Percentiles rank a stretch among this genome's conserved stretches.
Conservation (phyloP, 2,888 invertebrate genomes). For the Eulithis testata region DNA sequence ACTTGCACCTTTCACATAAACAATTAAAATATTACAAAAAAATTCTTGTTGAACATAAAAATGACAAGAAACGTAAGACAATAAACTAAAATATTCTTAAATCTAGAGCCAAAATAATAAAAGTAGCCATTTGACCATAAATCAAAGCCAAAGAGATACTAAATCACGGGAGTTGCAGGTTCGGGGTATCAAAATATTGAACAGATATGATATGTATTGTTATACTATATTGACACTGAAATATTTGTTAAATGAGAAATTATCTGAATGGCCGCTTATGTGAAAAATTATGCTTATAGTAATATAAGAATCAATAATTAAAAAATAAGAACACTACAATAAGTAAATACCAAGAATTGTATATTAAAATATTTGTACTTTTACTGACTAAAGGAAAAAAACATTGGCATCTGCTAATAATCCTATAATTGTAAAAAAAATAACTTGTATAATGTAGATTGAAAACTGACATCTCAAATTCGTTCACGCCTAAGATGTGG, state of each 20-base stretch:
- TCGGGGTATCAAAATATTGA: slow-evolving; percentile 64
- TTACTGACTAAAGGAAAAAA: slow-evolving; percentile 91
- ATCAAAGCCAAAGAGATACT: slow-evolving; percentile 62
- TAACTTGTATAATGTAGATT: slow-evolving; percentile 84
- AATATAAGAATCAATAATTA: slow-evolving; percentile 80
- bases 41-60: slow-evolving; percentile 74
- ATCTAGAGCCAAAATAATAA: slow-evolving; percentile 77
- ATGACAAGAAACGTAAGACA: slow-evolving; percentile 75
- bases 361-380: slow-evolving; percentile 92
- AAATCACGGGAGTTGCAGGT: slow-evolving; percentile 67
- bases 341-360: slow-evolving; percentile 85
- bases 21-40: slow-evolving; percentile 59
- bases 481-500: slow-evolving; percentile 84
- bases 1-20: slow-evolving; percentile 78
- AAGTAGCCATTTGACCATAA: slow-evolving; percentile 74
- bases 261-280: slow-evolving; percentile 76
- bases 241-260: slow-evolving; percentile 76
- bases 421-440: slow-evolving; percentile 83
- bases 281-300: slow-evolving; percentile 83
- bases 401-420: slow-evolving; percentile 85
- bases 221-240: slow-evolving; percentile 77
- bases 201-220: slow-evolving; percentile 82
- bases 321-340: slow-evolving; percentile 83
- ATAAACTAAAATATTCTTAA: slow-evolving; percentile 77
- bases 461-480: slow-evolving; percentile 84